Base-by-base conservation (phyloP, 2,888 invertebrate genomes). In the Unio delphinus region DNA sequence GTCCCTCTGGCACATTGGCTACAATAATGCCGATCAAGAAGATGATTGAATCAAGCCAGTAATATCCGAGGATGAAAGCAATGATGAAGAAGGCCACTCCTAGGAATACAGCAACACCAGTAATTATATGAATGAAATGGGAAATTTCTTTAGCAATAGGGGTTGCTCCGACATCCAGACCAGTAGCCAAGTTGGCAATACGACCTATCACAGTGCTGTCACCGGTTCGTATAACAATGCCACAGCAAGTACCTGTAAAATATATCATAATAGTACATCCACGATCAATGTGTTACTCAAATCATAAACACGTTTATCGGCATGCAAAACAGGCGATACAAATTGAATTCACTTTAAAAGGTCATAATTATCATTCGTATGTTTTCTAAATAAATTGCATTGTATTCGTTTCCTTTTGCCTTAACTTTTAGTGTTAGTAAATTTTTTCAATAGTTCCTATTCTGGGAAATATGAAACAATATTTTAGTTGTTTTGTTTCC, bases 91-190 rank as follows among this genome's bases (percentile, higher is more conserved):
- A 99, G 61, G 98, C 95, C 54, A 99, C 95, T 11, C 95, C 95
- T 56, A 94, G 92, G 79, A 92, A 90, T 64, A 94, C 92, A 0
- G 94, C 94, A 60, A 94, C 80, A 96, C 97, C 97, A 79, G 98
- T 98, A 90, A 99, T 99, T 88, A 99, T 92, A 90, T 98, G 98
- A 91, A 99, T 99, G 92, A 99, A 99, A 91, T 98, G 98, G 85
- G 96, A 96, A 90, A 99, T 99, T 92, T 99, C 99, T 92, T 96
- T 97, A 78, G 98, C 98, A 90, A 99, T 98, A 73, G 99, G 99
- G 1, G 99, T 99, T 91, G 98, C 97, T 69, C 88, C 89, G 61
- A 88, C 88, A 77, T 90, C 89, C 65, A 90, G 81, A 68, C 90
- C 90, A 62, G 90, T 90, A 26, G 90, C 90, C 80, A 90, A 79